Percentiles rank a stretch among this genome's conserved stretches.
Evolutionary conservation across 92 coral and sea anemone species (phyloP).

Genomic region (Porites lobata): DNA sequence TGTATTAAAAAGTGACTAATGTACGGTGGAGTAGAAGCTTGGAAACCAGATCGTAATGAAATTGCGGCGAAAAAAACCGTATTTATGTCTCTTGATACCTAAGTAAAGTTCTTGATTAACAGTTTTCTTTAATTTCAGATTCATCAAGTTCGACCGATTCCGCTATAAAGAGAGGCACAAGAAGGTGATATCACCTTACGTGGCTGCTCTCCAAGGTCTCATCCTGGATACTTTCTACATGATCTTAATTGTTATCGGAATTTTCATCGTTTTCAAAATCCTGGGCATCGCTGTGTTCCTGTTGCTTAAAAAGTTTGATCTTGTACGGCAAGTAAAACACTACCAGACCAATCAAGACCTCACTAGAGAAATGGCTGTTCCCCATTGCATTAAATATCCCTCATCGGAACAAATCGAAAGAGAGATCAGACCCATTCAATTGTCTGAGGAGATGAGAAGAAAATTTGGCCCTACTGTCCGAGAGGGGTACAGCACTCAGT

Average conservation of each 20-base stretch:
- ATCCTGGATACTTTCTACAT: constrained; percentile 84
- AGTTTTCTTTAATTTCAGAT: constrained; percentile 44
- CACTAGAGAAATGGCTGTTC: constrained; percentile 18
- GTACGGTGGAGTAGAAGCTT: too few relatives aligned
- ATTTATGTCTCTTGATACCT: not conserved
- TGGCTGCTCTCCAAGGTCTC: constrained; percentile 68
- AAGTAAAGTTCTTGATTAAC: not conserved
- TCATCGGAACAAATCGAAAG: constrained; percentile 9
- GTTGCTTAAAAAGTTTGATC: constrained; percentile 64
- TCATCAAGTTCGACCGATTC: constrained; percentile 84
- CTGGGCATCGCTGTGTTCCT: constrained; percentile 60
- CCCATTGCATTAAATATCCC: constrained; percentile 34
- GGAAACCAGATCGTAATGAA: too few relatives aligned
- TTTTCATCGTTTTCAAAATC: constrained; percentile 54
- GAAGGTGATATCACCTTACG: constrained; percentile 71
- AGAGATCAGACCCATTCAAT: constrained; percentile 52
- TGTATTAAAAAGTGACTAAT: too few relatives aligned
- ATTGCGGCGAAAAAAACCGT: too few relatives aligned
- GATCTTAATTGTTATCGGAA: constrained; percentile 60
- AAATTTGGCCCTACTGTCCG: constrained; percentile 55
- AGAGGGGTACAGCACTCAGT: constrained; percentile 41
- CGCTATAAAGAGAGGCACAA: constrained; percentile 75
- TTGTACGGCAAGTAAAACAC: constrained; percentile 79
- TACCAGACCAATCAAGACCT: constrained; percentile 52
- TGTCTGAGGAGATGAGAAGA: constrained; percentile 59